Percentiles rank a stretch among this genome's conserved stretches.
phyloP scores from a whole-genome alignment of 2,113 vertebrate genomes.

The Paedocypris sp. region DNA sequence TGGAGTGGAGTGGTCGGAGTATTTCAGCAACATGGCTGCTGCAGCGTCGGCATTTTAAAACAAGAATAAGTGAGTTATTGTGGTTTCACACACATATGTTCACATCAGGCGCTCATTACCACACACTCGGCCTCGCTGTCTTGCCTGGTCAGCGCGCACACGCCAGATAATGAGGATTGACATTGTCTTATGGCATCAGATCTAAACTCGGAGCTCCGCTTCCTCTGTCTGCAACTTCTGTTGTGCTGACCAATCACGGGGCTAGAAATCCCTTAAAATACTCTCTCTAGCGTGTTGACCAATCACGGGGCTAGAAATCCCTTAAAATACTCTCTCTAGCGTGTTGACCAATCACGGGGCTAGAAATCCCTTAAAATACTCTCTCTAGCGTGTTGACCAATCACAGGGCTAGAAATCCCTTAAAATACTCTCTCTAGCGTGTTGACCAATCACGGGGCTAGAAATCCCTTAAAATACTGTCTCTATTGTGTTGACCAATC shows the following conservation, averaged over 20 bases:
- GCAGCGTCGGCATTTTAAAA: neutral
- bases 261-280: neutral
- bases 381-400: constrained; percentile 30
- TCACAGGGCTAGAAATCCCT: constrained; percentile 1
- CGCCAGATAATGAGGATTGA: constrained; percentile 29
- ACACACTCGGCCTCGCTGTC: constrained; percentile 18
- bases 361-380: neutral
- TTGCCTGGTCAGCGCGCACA: constrained; percentile 30
- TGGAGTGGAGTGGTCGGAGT: neutral
- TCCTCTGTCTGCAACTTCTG: constrained; percentile 30
- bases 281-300: constrained; percentile 27
- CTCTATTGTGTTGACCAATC: no score
- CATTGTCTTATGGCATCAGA: constrained; percentile 27
- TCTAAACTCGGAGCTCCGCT: constrained; percentile 25
- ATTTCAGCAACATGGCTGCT: neutral
- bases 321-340: neutral
- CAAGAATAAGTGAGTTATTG: neutral
- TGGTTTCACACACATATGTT: neutral
- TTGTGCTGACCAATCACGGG: constrained; percentile 28
- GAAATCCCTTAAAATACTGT: no score
- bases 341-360: constrained; percentile 26
- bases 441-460: no score
- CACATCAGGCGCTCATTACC: constrained; percentile 6
- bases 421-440: neutral
- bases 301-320: constrained; percentile 9